Base-by-base conservation (phyloP, 1,140 invertebrate genomes). In the Euschistus heros region DNA sequence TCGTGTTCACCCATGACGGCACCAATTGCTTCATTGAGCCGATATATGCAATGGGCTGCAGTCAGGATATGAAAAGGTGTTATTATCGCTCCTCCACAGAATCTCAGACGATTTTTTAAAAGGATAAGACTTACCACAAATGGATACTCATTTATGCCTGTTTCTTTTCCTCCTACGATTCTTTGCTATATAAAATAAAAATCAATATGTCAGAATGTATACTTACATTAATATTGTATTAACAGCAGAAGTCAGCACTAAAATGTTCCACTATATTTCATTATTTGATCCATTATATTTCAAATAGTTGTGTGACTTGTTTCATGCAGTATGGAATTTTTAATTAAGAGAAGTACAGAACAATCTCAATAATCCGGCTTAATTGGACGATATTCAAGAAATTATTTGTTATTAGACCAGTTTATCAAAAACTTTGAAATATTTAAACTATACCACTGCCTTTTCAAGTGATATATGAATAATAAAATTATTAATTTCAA, bases 121-220 rank as follows among this genome's bases (percentile, higher is more conserved):
- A 90, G 89, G 3, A 82, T 84, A 46, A 93, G 75, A 50, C 85
- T 81, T 0, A 81, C 86, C 80, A 89, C 86, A 87, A 88, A 91
- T 2, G 89, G 89, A 73, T 86, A 89, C 72, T 90, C 88, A 52
- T 67, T 67, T 70, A 88, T 86, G 63, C 82, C 74, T 37, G 76
- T 77, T 17, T 86, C 84, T 64, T 81, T 80, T n/a, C 86, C 87
- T 5, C 85, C 86, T 0, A 89, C 85, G 20, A 91, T 90, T 50
- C 63, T 55, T 22, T 47, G 2, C 52, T 33, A 17, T 20, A 20
- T 13, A n/a, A n/a, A 4, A 13, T 50, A 50, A 50, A 20, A 50
- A 20, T n/a, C 2, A n/a, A 5, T 13, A 50, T 50, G 42, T 8
- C 17, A 10, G 8, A 17, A 46, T 17, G 8, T 10, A 17, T 10